These are phyloP conservation scores for Lampris megalopsis DNA, from an alignment of 2,113 vertebrate genomes.

Conservation along the genomic window DNA sequence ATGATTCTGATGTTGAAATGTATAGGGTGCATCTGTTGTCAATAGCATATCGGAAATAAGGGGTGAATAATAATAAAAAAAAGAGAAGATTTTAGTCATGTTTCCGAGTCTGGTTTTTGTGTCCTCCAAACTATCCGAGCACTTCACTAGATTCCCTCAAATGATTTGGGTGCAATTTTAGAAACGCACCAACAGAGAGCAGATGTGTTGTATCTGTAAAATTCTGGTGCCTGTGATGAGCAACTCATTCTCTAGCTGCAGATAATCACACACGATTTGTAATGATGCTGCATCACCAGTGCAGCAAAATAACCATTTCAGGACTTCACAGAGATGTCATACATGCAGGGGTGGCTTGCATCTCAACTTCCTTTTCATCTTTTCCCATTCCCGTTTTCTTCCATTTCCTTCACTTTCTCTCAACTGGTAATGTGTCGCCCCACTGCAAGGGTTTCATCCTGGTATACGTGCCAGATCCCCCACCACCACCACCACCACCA, in stretches of 20 bases:
- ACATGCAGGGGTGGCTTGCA: too few species aligned
- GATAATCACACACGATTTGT: not conserved
- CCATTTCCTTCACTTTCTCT: too few species aligned
- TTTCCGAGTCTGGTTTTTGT: slow-evolving; percentile 22
- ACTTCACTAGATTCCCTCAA: not conserved
- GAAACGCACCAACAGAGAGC: slow-evolving; percentile 40
- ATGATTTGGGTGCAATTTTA: not conserved
- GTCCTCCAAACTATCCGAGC: not conserved
- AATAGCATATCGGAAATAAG: slow-evolving; percentile 56
- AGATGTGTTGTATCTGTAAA: not conserved
- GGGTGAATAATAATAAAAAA: slow-evolving; percentile 61
- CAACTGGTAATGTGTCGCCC: too few species aligned
- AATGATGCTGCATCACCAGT: not conserved
- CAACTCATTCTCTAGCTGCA: not conserved
- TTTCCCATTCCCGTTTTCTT: too few species aligned
- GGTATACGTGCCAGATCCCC: too few species aligned
- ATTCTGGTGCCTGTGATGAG: not conserved
- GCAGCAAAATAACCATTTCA: not conserved
- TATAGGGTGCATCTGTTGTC: slow-evolving; percentile 61
- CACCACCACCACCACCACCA: too few species aligned
- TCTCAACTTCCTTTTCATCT: not conserved
- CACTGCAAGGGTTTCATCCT: not conserved
- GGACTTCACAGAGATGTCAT: not conserved
- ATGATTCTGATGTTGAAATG: slow-evolving; percentile 52
- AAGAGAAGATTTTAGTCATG: slow-evolving; percentile 57